phyloP scores from a whole-genome alignment of 2,113 vertebrate species.

The Leucosticte australis region DNA sequence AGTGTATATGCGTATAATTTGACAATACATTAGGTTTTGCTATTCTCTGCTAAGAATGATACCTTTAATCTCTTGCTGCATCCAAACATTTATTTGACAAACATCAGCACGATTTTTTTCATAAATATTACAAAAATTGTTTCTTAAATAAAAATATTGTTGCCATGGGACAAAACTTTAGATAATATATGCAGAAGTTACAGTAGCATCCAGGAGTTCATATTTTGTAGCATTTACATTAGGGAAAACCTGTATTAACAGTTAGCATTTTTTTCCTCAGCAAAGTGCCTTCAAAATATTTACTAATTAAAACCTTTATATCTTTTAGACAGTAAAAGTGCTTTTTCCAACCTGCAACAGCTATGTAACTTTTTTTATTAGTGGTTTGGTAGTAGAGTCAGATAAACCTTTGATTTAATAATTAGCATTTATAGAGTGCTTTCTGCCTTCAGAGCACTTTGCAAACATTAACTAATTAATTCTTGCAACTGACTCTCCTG shows the following conservation, averaged over 20 bases:
- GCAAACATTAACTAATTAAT: slow-evolving; percentile 65
- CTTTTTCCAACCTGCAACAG: slow-evolving; percentile 53
- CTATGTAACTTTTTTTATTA: slow-evolving; percentile 66
- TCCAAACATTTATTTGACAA: slow-evolving; percentile 42
- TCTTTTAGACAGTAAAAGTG: slow-evolving; percentile 68
- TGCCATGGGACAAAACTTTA: slow-evolving; percentile 36
- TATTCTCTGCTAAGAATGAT: slow-evolving; percentile 44
- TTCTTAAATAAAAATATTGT: slow-evolving; percentile 37
- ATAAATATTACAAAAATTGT: slow-evolving; percentile 39
- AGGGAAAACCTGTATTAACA: slow-evolving; percentile 58
- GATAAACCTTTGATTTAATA: slow-evolving; percentile 69
- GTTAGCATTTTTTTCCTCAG: slow-evolving; percentile 21
- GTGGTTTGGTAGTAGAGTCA: slow-evolving; percentile 51
- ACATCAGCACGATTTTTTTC: neutral
- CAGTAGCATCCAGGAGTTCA: slow-evolving; percentile 32
- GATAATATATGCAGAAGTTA: slow-evolving; percentile 49
- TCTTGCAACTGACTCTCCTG: slow-evolving; percentile 40
- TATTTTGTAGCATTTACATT: slow-evolving; percentile 58
- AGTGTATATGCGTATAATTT: neutral
- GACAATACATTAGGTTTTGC: neutral
- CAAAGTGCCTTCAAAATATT: slow-evolving; percentile 52
- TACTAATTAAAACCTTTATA: slow-evolving; percentile 72
- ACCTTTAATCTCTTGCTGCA: slow-evolving; percentile 60
- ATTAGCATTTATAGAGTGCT: slow-evolving; percentile 60
- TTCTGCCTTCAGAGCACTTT: slow-evolving; percentile 55